These are phyloP conservation scores for Dromius quadrimaculatus DNA, from an alignment of 2,888 invertebrate species.

Conservation along the genomic window DNA sequence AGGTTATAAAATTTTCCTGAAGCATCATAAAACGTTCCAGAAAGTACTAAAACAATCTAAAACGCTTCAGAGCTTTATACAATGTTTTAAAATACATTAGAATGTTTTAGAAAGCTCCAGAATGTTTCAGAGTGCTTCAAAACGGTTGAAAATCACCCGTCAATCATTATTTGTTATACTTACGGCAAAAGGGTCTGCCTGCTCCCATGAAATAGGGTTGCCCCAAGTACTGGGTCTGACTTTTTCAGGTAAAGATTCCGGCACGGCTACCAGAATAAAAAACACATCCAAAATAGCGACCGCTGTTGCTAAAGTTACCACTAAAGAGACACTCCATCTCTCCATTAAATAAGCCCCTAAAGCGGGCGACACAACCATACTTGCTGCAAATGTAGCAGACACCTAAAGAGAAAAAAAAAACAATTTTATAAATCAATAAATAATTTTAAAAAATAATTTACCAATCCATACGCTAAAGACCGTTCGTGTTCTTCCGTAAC, in stretches of 20 bases:
- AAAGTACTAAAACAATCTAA: too few species aligned
- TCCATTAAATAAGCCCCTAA: constrained; percentile 91
- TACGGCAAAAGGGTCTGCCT: constrained; percentile 96
- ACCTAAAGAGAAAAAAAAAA: constrained; percentile 66
- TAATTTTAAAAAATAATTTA: constrained; percentile 63
- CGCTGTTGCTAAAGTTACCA: constrained; percentile 95
- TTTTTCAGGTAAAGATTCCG: constrained; percentile 98
- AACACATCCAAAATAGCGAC: constrained; percentile 97
- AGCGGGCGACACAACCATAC: constrained; percentile 98
- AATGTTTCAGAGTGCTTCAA: too few species aligned
- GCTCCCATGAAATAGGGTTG: constrained; percentile 95
- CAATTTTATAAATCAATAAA: constrained; percentile 12
- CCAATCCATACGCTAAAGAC: constrained; percentile 94
- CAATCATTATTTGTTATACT: too few species aligned
- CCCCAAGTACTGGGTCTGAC: constrained; percentile 83
- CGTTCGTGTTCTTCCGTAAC: constrained; percentile 97
- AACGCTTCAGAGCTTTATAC: too few species aligned
- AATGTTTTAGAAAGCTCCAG: too few species aligned
- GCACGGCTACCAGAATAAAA: constrained; percentile 97
- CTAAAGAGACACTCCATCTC: constrained; percentile 77
- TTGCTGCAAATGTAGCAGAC: constrained; percentile 99
- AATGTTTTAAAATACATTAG: too few species aligned
- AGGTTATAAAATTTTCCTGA: too few species aligned
- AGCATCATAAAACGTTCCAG: too few species aligned
- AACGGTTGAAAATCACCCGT: neutral